Percentiles rank a stretch among this genome's conserved stretches.
Conservation (phyloP, 2,797 vertebrate genomes). For the Apogon hyalosoma region DNA sequence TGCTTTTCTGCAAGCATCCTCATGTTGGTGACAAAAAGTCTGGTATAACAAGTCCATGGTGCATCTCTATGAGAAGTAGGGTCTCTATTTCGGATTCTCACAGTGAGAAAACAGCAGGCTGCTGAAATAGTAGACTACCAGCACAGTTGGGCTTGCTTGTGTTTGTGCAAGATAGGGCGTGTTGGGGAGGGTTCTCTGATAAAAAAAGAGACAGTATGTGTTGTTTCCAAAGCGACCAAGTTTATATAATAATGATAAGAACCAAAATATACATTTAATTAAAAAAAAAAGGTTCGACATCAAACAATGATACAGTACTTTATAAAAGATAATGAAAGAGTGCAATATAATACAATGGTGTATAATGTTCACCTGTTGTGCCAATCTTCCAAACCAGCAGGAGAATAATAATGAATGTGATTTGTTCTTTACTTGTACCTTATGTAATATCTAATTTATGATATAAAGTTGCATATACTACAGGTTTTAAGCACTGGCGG, state of each 20-base stretch:
- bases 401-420: slow-evolving; percentile 15
- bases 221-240: not conserved
- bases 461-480: slow-evolving; percentile 11
- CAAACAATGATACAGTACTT: no score
- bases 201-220: not conserved
- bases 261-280: no score
- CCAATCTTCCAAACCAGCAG: slow-evolving; percentile 16
- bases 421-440: slow-evolving; percentile 25
- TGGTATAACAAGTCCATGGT: slow-evolving; percentile 1
- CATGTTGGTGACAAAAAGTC: not conserved
- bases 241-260: no score
- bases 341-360: slow-evolving; percentile 3
- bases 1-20: slow-evolving; percentile 13
- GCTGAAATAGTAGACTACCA: slow-evolving; percentile 21
- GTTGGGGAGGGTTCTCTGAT: slow-evolving; percentile 8
- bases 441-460: slow-evolving; percentile 16
- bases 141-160: slow-evolving; percentile 8
- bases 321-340: no score
- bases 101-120: slow-evolving; percentile 31
- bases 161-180: not conserved
- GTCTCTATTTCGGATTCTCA: slow-evolving; percentile 52
- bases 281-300: no score
- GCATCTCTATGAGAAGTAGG: slow-evolving; percentile 39
- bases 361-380: slow-evolving; percentile 20
- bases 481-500: slow-evolving; percentile 6